These are phyloP conservation scores for Emydoidea blandingii DNA, from an alignment of 2,797 vertebrate species.

Conservation along the genomic window DNA sequence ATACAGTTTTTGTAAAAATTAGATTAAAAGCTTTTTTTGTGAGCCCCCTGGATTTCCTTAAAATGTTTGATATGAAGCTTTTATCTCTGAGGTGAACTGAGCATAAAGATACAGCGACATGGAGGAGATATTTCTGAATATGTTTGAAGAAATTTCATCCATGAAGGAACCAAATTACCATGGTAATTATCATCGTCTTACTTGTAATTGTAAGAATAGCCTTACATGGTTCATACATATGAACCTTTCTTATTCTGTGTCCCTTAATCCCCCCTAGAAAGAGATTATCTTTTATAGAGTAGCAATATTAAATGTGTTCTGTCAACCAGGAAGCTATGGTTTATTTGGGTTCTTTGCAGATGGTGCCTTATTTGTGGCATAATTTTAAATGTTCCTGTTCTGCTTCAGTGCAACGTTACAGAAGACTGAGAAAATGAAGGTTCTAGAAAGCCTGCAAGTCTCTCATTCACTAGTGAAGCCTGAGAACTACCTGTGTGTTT, in stretches of 20 bases:
- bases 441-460: accelerated
- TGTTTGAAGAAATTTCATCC: slow-evolving; percentile 74
- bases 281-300: slow-evolving; percentile 67
- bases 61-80: slow-evolving; percentile 66
- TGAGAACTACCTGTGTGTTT: accelerated
- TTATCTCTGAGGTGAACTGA: slow-evolving; percentile 63
- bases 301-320: slow-evolving; percentile 39
- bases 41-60: slow-evolving; percentile 69
- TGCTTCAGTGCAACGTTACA: neutral
- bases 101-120: slow-evolving; percentile 49
- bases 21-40: slow-evolving; percentile 35
- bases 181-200: slow-evolving; percentile 69
- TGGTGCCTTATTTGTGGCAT: neutral
- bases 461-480: neutral
- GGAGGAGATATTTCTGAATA: slow-evolving; percentile 70
- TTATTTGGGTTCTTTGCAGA: neutral
- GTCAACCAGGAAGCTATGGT: slow-evolving; percentile 26
- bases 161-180: slow-evolving; percentile 76
- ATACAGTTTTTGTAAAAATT: neutral
- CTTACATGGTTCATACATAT: slow-evolving; percentile 57
- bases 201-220: slow-evolving; percentile 64
- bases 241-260: slow-evolving; percentile 33
- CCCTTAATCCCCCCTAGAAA: slow-evolving; percentile 55
- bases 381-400: neutral
- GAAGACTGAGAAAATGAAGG: accelerated